A percentile compares a stretch with the other conserved stretches of the same genome.
Conservation (phyloP, 2,797 vertebrate species). For the Morelia viridis region DNA sequence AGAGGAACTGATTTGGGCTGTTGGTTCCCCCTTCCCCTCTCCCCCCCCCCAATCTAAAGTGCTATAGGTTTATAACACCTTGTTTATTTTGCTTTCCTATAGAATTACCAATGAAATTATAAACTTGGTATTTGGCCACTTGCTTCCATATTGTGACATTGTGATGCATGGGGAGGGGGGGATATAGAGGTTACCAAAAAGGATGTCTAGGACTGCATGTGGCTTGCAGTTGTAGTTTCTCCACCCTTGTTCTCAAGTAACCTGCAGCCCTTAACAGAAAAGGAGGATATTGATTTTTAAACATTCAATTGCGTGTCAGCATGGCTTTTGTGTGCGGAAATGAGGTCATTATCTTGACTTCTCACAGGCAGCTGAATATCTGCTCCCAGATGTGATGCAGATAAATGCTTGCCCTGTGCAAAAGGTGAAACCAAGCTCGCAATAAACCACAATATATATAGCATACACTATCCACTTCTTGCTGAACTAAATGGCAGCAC, state of each 20-base stretch:
- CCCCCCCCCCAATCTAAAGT: background rate
- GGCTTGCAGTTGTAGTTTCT: background rate
- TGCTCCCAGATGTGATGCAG: background rate
- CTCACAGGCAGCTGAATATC: background rate
- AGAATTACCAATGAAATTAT: background rate
- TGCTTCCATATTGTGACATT: background rate
- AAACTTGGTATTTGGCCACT: background rate
- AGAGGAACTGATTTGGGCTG: background rate
- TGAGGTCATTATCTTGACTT: background rate
- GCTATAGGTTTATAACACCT: background rate
- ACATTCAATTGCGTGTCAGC: background rate
- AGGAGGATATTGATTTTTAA: background rate
- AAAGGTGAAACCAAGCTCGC: background rate
- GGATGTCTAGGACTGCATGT: background rate
- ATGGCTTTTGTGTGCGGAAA: background rate
- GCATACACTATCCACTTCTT: background rate
- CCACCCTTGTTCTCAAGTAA: background rate
- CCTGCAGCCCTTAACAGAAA: background rate
- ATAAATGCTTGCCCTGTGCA: background rate
- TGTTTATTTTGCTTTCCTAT: background rate
- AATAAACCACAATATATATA: background rate
- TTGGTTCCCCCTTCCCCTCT: background rate
- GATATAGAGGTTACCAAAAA: too few species aligned
- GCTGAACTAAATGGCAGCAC: background rate
- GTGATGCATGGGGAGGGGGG: background rate